A percentile compares a stretch with the other conserved stretches of the same genome.
These are phyloP conservation scores for Drosophila paramelanica DNA, from an alignment of 2,888 invertebrate species.

Conservation along the genomic window DNA sequence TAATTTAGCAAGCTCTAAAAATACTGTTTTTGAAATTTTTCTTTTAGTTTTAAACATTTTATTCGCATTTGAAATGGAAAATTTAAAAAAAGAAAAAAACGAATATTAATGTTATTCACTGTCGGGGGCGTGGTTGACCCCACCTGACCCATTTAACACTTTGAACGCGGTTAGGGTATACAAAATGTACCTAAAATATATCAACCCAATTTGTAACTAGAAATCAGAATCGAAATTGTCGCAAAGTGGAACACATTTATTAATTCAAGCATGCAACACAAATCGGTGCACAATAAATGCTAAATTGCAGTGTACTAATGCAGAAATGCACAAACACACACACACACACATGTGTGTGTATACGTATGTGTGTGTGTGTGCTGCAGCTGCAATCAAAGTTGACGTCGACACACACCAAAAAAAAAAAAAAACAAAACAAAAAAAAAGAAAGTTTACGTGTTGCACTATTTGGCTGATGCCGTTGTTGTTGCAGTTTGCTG, in stretches of 20 bases:
- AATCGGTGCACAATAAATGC: conserved; percentile 46
- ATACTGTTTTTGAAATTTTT: no score
- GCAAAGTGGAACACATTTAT: conserved; percentile 65
- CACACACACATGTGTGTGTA: not conserved
- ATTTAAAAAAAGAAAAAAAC: no score
- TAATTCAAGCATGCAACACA: conserved; percentile 68
- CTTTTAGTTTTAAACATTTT: no score
- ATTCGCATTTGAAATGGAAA: no score
- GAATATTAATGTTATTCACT: no score
- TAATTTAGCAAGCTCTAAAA: no score
- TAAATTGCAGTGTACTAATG: conserved; percentile 8
- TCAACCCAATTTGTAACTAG: conserved; percentile 60
- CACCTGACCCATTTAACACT: no score
- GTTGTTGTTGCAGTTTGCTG: conserved; percentile 34
- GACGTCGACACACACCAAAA: conserved; percentile 56
- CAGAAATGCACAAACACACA: conserved; percentile 5
- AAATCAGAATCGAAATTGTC: conserved; percentile 32
- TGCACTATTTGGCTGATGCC: conserved; percentile 59
- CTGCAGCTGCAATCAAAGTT: conserved; percentile 54
- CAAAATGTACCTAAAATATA: no score
- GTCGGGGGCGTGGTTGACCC: no score
- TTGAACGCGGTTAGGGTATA: no score
- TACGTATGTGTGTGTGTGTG: conserved; percentile 21
- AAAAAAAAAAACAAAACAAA: no score
- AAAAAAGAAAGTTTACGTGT: conserved; percentile 78